Base-by-base conservation (phyloP, 2,888 invertebrate genomes). In the Callyntrura guangdongensis region DNA sequence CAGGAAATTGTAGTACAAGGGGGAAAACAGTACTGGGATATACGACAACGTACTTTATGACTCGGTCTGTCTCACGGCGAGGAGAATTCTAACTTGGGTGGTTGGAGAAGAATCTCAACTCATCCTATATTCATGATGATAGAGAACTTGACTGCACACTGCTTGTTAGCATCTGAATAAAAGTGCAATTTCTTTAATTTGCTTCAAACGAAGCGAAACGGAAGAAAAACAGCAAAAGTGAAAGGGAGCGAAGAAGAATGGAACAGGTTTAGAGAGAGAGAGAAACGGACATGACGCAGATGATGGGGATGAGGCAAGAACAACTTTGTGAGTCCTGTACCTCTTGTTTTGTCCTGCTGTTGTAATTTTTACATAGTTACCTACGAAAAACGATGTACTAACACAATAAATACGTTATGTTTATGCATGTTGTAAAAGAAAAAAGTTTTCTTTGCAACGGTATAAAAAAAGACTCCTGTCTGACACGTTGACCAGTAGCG, bases 171-270 rank as follows among this genome's bases (percentile, higher is more conserved):
- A 53, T 14, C 64, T 53, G 67, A 67, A 79, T 86, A 67, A 79
- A 86, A 79, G 45, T 86, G 64, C 77, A 86, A 86, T 86, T 77
- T 86, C 86, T 77, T 77, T 74, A 86, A 86, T 86, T 86, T 74
- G 36, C 64, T 61, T 45, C 14, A 36, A 81, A 81, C 72, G 22
- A 72, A 72, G 36, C n/a, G 45, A 67, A 36, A 45, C 36, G 45
- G 47, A 47, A 49, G 22, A 49, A 1, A 72, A 9, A 45, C 11
- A 14, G 14, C 4, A 11, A 77, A n/a, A 77, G 17, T 36, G 45
- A 36, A 36, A 36, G 36, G 36, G 36, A 36, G 36, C 53, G 27
- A 56, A 53, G 56, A 53, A 53, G 53, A 59, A 17, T 17, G 11
- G 8, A 59, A 36, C 4, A 36, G 69, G 45, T 36, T 36, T 6